Evolutionary conservation across 2,888 invertebrate species (phyloP).

Genomic region (Drosophila suboccidentalis): DNA sequence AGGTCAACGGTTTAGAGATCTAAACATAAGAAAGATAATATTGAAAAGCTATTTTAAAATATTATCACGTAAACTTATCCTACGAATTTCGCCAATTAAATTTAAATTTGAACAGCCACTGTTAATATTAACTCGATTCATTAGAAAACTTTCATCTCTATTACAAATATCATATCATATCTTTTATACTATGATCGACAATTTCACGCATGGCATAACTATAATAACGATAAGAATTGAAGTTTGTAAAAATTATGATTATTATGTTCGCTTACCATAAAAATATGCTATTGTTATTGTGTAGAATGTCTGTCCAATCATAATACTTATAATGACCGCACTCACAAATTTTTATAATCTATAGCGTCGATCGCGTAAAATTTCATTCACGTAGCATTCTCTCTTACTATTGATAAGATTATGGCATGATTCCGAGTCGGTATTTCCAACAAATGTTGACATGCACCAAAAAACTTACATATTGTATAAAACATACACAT

Average conservation of each 20-base stretch:
- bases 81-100: too few relatives aligned
- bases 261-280: not conserved
- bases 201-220: not conserved
- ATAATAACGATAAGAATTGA: slow-evolving; percentile 9
- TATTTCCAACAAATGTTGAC: slow-evolving; percentile 3
- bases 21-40: not conserved
- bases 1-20: not conserved
- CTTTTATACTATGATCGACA: not conserved
- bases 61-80: too few relatives aligned
- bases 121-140: not conserved
- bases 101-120: too few relatives aligned
- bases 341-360: slow-evolving; percentile 8
- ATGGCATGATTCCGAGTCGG: slow-evolving; percentile 27
- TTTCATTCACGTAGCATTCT: slow-evolving; percentile 29
- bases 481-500: not conserved
- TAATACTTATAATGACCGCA: not conserved
- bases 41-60: not conserved
- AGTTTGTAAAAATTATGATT: slow-evolving; percentile 3
- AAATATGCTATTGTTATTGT: slow-evolving; percentile 11
- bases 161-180: not conserved
- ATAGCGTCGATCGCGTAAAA: slow-evolving; percentile 21
- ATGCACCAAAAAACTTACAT: not conserved
- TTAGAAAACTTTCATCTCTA: not conserved
- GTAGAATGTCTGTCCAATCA: slow-evolving; percentile 8
- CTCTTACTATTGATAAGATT: slow-evolving; percentile 38